Base-by-base conservation (phyloP, 2,797 vertebrate species). In the Cuculus canorus region DNA sequence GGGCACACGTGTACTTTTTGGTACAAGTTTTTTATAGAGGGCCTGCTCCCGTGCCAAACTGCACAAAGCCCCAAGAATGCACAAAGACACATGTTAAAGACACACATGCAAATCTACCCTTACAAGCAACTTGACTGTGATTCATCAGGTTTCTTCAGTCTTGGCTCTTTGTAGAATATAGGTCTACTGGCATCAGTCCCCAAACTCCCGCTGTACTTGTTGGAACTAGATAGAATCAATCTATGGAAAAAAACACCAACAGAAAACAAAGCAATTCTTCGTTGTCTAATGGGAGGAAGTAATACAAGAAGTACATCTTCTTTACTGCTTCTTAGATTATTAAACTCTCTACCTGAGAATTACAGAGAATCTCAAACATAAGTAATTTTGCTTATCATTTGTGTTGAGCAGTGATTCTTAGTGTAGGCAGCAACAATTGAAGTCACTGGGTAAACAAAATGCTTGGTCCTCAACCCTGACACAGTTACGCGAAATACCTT, bases 131-230 rank as follows among this genome's bases (percentile, higher is more conserved):
- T 86, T 86, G 45, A 35, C 30, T 75, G 27, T 30, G 54, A 63
- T 92, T 92, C 30, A 47, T 64, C 57, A 76, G 72, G 7, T 37
- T 82, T 53, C 54, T 90, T 52, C 63, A 56, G 35, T 86, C 80
- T 72, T 61, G 70, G 3, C 45, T 76, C 41, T 77, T 71, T 65
- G 37, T 81, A 83, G 47, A 73, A 30, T 65, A 13, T 11, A 54
- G 21, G 35, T 81, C 33, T 81, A 15, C 30, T 88, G 47, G 18
- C 27, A 45, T 82, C 47, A 37, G n/a, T 54, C 17, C 37, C 33
- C 47, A 59, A 2, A 69, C 23, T 85, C 24, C 41, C 17, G 3
- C n/a, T 63, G 25, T 73, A 32, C 32, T 86, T 5, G 11, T 4
- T 92, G 68, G 68, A 39, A 61, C 28, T 50, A 23, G 12, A 19